Conservation (phyloP, 2,113 vertebrate species). For the Aptenodytes patagonicus region DNA sequence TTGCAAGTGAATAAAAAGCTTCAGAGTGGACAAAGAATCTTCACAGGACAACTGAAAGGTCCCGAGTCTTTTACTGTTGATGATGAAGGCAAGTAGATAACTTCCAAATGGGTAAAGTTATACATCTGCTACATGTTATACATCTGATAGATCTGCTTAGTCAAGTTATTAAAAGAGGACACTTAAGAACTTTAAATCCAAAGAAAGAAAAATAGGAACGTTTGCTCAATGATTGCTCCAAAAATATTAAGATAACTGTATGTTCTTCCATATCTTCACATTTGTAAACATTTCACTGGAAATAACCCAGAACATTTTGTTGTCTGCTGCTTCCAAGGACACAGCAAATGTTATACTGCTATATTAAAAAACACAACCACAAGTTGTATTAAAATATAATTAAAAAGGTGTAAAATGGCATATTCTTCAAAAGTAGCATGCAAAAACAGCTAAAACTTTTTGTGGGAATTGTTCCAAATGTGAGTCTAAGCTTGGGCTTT, state of each 20-base stretch:
- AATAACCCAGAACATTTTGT: not conserved
- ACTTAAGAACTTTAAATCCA: not conserved
- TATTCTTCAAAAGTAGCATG: not conserved
- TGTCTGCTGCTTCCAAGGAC: not conserved
- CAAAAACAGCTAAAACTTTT: not conserved
- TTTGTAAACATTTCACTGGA: not conserved
- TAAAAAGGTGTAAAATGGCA: not conserved
- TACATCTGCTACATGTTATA: not conserved
- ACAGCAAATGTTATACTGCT: not conserved
- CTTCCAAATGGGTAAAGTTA: not conserved
- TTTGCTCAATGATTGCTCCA: not conserved
- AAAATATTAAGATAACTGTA: not conserved
- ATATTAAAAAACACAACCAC: not conserved
- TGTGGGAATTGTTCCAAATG: not conserved
- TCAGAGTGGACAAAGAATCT: slow-evolving; percentile 65
- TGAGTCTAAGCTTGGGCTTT: not conserved
- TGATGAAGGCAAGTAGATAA: slow-evolving; percentile 49
- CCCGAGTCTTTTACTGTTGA: slow-evolving; percentile 73
- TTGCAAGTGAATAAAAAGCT: slow-evolving; percentile 71
- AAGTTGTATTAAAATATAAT: not conserved
- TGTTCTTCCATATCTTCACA: not conserved
- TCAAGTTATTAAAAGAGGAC: not conserved
- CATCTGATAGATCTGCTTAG: not conserved
- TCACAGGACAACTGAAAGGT: slow-evolving; percentile 66
- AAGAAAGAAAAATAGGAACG: not conserved